These are phyloP conservation scores for Eilema griseolum DNA, from an alignment of 2,888 invertebrate genomes.

Conservation along the genomic window DNA sequence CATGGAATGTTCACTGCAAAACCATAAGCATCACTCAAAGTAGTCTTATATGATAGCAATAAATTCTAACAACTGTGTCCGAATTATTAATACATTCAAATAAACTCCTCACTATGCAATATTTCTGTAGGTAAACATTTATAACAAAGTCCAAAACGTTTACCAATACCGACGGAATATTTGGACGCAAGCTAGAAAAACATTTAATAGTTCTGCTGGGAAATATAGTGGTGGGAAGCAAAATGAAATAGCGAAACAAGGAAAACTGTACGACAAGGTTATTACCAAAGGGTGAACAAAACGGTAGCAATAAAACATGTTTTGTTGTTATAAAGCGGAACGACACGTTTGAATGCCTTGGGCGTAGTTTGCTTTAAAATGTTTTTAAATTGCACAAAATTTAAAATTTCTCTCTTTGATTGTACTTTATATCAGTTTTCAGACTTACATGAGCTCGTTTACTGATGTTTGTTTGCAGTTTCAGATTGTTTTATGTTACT, in stretches of 20 bases:
- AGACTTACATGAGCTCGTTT: neutral
- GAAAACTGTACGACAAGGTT: conserved; percentile 56
- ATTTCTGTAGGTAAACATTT: conserved; percentile 20
- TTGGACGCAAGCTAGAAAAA: conserved; percentile 46
- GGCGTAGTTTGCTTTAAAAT: conserved; percentile 31
- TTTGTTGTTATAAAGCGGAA: conserved; percentile 52
- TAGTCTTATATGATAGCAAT: neutral
- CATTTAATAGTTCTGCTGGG: conserved; percentile 58
- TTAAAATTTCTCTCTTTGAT: conserved; percentile 28
- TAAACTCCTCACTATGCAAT: neutral
- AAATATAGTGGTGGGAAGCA: conserved; percentile 47
- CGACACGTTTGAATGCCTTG: conserved; percentile 37
- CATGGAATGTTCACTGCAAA: neutral
- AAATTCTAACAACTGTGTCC: neutral
- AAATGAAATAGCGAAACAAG: conserved; percentile 55
- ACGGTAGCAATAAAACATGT: conserved; percentile 56
- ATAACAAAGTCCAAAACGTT: conserved; percentile 31
- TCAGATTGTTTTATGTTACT: neutral
- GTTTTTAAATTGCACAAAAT: conserved; percentile 33
- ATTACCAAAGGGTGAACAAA: conserved; percentile 49
- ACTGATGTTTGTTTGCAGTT: conserved; percentile 20
- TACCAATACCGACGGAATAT: conserved; percentile 42
- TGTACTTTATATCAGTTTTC: conserved; percentile 26
- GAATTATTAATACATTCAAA: neutral
- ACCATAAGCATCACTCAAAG: neutral